phyloP scores from a whole-genome alignment of 2,113 vertebrate species.

The Gambusia affinis region DNA sequence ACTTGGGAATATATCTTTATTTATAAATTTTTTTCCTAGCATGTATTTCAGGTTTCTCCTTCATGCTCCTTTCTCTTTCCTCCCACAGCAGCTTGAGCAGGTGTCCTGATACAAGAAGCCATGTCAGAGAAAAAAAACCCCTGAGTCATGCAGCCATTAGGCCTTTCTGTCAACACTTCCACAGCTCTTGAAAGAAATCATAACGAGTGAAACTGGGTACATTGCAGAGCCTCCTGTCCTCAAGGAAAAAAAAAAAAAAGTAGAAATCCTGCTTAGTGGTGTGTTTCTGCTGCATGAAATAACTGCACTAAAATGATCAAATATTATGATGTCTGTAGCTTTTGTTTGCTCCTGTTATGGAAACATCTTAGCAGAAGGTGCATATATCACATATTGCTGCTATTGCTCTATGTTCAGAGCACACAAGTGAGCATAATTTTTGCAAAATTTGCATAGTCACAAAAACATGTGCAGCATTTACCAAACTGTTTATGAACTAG shows the following conservation, averaged over 20 bases:
- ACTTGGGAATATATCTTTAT: fast-evolving
- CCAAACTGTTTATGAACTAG: neutral
- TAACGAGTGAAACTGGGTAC: neutral
- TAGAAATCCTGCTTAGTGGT: neutral
- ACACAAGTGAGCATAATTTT: too few relatives aligned
- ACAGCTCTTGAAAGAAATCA: conserved; percentile 11
- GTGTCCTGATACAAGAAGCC: conserved; percentile 28
- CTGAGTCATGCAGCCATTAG: conserved; percentile 30
- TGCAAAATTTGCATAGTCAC: neutral
- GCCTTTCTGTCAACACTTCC: conserved; percentile 2
- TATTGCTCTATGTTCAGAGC: too few relatives aligned
- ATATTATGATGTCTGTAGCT: neutral
- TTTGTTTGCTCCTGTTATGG: neutral
- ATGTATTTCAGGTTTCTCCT: conserved; percentile 22
- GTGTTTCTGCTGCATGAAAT: neutral
- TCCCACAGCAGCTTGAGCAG: conserved; percentile 16
- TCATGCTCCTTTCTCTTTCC: neutral
- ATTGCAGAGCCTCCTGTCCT: neutral
- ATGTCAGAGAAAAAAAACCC: conserved; percentile 23
- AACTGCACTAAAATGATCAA: neutral
- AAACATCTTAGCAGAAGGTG: too few relatives aligned
- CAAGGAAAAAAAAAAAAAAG: too few relatives aligned
- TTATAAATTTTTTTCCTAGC: neutral
- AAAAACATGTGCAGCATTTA: neutral
- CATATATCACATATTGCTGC: too few relatives aligned